A percentile compares a stretch with the other conserved stretches of the same genome.
phyloP scores from a whole-genome alignment of 2,888 invertebrate genomes.

The Microctonus aethiopoides region DNA sequence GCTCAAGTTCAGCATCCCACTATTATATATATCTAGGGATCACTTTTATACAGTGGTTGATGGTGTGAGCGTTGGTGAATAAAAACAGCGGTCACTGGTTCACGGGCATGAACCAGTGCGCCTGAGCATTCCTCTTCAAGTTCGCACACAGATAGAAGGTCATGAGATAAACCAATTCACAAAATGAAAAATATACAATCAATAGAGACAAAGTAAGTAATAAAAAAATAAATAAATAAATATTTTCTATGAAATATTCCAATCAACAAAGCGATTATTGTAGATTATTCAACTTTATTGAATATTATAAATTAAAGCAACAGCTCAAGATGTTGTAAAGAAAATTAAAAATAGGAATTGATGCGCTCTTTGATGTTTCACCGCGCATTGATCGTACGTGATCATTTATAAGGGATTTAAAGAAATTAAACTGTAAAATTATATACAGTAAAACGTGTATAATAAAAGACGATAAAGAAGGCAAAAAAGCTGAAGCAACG shows the following conservation, averaged over 20 bases:
- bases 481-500: too few relatives aligned
- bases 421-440: neutral
- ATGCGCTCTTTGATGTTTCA: neutral
- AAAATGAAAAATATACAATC: neutral
- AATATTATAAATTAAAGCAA: neutral
- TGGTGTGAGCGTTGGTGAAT: neutral
- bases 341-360: neutral
- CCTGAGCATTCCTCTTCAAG: conserved; percentile 42
- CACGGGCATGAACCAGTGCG: conserved; percentile 39
- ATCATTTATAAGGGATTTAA: neutral
- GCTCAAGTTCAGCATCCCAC: conserved; percentile 33
- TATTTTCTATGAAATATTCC: neutral
- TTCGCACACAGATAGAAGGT: conserved; percentile 35
- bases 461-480: too few relatives aligned
- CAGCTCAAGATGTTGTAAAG: neutral
- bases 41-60: conserved; percentile 37
- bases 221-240: neutral
- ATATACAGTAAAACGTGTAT: neutral
- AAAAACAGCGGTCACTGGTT: conserved; percentile 39
- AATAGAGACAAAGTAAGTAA: neutral
- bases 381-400: neutral
- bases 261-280: neutral
- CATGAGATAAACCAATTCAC: conserved; percentile 12
- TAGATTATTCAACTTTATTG: neutral
- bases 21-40: conserved; percentile 24